phyloP scores from a whole-genome alignment of 2,888 invertebrate genomes.

The Erebia palarica region DNA sequence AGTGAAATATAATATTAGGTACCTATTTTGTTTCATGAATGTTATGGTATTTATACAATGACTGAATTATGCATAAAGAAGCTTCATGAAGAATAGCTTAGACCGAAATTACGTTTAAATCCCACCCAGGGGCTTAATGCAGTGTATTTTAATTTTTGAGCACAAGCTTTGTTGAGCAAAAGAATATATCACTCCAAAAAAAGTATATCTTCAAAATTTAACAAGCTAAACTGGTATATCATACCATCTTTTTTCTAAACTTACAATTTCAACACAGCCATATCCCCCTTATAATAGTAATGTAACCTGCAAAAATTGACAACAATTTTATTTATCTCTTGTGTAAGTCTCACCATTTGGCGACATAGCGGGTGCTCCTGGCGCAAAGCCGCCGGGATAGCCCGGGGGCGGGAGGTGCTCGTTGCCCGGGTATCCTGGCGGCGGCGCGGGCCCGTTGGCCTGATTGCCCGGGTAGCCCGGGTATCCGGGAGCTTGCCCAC shows the following conservation, averaged over 20 bases:
- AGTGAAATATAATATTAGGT: no score
- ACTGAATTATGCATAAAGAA: background rate
- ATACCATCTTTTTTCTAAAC: conserved; percentile 8
- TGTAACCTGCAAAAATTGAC: conserved; percentile 31
- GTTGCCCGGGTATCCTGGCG: conserved; percentile 46
- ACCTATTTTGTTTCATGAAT: background rate
- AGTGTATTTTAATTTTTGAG: background rate
- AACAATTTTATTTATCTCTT: conserved; percentile 31
- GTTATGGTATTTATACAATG: background rate
- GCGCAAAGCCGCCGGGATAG: conserved; percentile 53
- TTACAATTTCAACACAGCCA: conserved; percentile 18
- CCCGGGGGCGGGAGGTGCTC: conserved; percentile 47
- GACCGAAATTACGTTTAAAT: background rate
- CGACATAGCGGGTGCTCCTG: conserved; percentile 56
- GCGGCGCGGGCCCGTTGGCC: conserved; percentile 43
- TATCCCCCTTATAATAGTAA: conserved; percentile 30
- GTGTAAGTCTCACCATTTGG: conserved; percentile 59
- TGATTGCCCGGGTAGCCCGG: conserved; percentile 54
- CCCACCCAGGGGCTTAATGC: background rate
- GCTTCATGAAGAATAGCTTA: background rate
- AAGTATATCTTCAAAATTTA: background rate
- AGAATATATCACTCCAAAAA: background rate
- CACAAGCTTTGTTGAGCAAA: no score
- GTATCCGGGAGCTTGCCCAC: conserved; percentile 48
- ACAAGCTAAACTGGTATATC: background rate